Base-by-base conservation (phyloP, 2,888 invertebrate genomes). In the Embidobia sp. region DNA sequence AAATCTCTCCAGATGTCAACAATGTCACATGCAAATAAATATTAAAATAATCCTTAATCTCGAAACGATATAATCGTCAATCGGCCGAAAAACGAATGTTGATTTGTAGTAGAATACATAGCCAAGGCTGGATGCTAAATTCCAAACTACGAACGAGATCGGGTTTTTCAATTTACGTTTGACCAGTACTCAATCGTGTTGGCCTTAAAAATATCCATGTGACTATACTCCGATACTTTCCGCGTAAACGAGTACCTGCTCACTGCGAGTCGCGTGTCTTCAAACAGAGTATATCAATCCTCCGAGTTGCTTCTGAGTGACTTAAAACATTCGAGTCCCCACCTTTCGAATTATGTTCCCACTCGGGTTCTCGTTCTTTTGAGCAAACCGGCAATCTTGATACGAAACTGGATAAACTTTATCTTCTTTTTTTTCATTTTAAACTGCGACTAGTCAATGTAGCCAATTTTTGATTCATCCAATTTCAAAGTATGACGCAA, bases 231-330 rank as follows among this genome's bases (percentile, higher is more conserved):
- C 19, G 44, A 19, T 19, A 51, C 51, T 70, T 48, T 51, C 27
- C 44, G 59, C 70, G 27, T 29, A 44, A 70, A 59, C 49, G 61
- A 16, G 61, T 51, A 49, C 59, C 59, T 70, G 51, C 70, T 70
- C 70, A 70, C 70, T 70, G 70, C 26, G 35, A 29, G 18, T 33
- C 53, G 70, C 44, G 51, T 61, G 70, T 61, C 61, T 44, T 53
- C 19, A 35, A 35, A 51, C 61, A 18, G 44, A 53, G 51, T 70
- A 61, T 70, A 70, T 59, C 27, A 59, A 42, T 70, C 37, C n/a
- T 26, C 31, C 8, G 48, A 18, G 15, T n/a, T 31, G 53, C 11
- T 46, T 35, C 18, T 10, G 53, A 42, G 27, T 35, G 19, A 26
- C 19, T 55, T 27, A 44, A 66, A 66, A 53, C 46, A 18, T 5